Base-by-base conservation (phyloP, 35 echinoderm and acorn worm genomes). In the Amphiura filiformis region DNA sequence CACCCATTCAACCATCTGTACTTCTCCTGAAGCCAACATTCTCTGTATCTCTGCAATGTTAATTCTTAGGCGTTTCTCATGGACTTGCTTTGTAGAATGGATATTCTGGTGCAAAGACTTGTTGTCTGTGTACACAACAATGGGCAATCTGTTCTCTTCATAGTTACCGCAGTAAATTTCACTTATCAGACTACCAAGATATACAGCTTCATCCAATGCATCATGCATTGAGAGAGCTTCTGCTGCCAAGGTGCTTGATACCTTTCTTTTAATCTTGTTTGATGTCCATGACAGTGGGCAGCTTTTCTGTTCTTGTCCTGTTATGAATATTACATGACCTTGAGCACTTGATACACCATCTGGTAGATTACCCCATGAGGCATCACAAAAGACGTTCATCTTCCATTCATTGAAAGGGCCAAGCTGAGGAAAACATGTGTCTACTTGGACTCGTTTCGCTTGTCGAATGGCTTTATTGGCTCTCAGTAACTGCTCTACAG, bases 21-120 rank as follows among this genome's bases (percentile, higher is more conserved):
- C 78, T 70, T 70, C 61, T 70, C 61, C 61, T 3, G 61, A 70
- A 4, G 9, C 28, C 26, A 70, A 80, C 78, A 35, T 80, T 17
- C 78, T 13, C 37, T 37, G 82, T 12, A 61, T 85, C 37, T 85
- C 47, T 31, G 56, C 56, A 37, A 85, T 70, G 0, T 85, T 85
- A 35, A 85, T 85, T 65, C 83, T 1, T 65, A 65, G 32, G 3
- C 83, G 28, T 57, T 85, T 85, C 85, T 40, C 40, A 49, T 79
- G 76, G 28, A 88, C 77, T n/a, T 88, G 86, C 32, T 88, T 88
- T 1, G 39, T 79, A 33, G 85, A 78, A 44, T 79, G 76, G 14
- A 88, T 56, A 23, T 79, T 88, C 44, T 88, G 86, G 36, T 88
- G 76, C 13, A 88, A 64, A 12, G 86, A 88, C 33, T 80, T 87